Base-by-base conservation (phyloP, 2,113 vertebrate species). In the Ellobius talpinus region DNA sequence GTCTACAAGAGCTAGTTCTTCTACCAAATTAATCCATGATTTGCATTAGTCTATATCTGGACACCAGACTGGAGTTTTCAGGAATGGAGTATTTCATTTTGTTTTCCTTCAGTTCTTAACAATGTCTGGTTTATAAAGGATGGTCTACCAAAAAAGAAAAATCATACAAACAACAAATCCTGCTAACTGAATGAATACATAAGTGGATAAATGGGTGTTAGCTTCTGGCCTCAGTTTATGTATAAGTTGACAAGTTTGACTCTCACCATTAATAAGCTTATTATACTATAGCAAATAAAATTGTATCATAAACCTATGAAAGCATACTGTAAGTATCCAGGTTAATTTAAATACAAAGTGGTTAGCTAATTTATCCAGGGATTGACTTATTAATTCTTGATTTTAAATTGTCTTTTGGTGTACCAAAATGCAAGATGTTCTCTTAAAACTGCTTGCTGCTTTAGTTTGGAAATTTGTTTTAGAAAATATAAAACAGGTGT, bases 401-500 rank as follows among this genome's bases (percentile, higher is more conserved):
- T 97, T 61, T 94, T 94, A 58, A 98, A 82, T 42, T 45, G 4
- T 65, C 81, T 90, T 90, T 68, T 95, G 31, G 87, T 95, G 89
- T 89, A 96, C 31, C 72, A 82, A 93, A 97, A 98, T 76, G 96
- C 73, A 97, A 76, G 45, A 94, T 97, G 65, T 95, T 95, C 95
- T 96, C 97, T 93, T 93, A 97, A 95, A 76, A 76, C 52, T 90
- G 89, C 97, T 97, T 92, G 93, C 98, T 98, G 97, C 96, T 98
- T 96, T 97, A 81, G 91, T 90, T 90, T 97, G 87, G n/a, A 45
- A 91, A 78, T 97, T 97, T 97, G 87, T 97, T 96, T 97, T 91
- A 89, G 93, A 98, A 98, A 98, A 96, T 95, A 95, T 45, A 84
- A 94, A 97, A 98, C 97, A 98, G 97, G 87, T 98, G 98, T 97